A percentile compares a stretch with the other conserved stretches of the same genome.
Evolutionary conservation across 1,140 invertebrate species (phyloP).

Genomic region (Streblospio benedicti): DNA sequence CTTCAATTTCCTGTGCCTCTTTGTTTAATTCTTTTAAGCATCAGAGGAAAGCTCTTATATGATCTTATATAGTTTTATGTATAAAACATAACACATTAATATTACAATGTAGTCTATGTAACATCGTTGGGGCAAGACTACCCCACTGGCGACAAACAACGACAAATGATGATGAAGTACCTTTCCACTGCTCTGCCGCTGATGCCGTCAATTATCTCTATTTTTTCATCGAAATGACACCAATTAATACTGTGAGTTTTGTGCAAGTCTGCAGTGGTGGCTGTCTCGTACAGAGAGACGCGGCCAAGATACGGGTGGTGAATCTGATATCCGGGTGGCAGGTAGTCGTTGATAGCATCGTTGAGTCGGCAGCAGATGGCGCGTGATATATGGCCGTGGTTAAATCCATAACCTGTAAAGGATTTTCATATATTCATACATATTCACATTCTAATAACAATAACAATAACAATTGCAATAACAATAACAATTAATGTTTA

Average conservation of each 20-base stretch:
- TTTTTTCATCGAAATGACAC: slow-evolving; percentile 6
- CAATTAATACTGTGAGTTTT: slow-evolving; percentile 10
- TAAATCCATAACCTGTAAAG: slow-evolving; percentile 52
- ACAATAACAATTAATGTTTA: no score
- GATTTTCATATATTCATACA: no score
- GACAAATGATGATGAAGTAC: background rate
- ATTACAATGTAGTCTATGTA: no score
- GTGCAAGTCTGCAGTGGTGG: background rate
- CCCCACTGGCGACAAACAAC: no score
- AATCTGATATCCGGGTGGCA: slow-evolving; percentile 4
- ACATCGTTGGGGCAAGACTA: no score
- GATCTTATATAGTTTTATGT: no score
- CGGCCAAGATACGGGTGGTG: slow-evolving; percentile 14
- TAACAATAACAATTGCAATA: no score
- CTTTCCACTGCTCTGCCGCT: slow-evolving; percentile 1
- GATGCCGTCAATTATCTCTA: slow-evolving; percentile 9
- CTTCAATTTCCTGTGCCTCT: no score
- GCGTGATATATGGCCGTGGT: slow-evolving; percentile 73
- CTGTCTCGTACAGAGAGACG: slow-evolving; percentile 6
- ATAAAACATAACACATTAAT: no score
- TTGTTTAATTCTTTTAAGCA: no score
- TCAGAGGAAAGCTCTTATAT: no score
- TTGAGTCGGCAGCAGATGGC: slow-evolving; percentile 32
- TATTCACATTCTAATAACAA: no score
- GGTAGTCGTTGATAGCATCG: slow-evolving; percentile 3